phyloP scores from a whole-genome alignment of 2,888 invertebrate species.

The Diadegma fenestrale region DNA sequence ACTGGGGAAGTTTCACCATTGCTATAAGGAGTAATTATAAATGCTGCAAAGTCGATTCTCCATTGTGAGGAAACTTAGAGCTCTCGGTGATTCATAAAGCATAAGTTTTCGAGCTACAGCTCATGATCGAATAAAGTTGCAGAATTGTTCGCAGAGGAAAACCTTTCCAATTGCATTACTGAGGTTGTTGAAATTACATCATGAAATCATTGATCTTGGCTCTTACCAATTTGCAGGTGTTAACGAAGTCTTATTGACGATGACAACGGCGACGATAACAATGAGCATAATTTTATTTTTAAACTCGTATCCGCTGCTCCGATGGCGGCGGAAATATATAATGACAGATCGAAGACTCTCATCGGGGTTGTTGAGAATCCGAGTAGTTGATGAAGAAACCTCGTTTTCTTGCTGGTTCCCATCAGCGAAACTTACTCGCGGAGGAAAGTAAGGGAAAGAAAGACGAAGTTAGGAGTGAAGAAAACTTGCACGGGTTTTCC shows the following conservation, averaged over 20 bases:
- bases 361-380: conserved; percentile 28
- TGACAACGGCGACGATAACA: neutral
- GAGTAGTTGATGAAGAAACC: conserved; percentile 3
- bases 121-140: conserved; percentile 1
- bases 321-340: neutral
- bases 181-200: neutral
- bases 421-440: conserved; percentile 14
- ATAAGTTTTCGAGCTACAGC: neutral
- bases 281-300: neutral
- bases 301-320: neutral
- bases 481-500: conserved; percentile 20
- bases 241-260: neutral
- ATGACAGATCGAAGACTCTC: neutral
- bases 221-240: neutral
- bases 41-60: neutral
- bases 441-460: conserved; percentile 14
- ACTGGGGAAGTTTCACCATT: neutral
- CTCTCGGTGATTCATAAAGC: neutral
- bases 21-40: neutral
- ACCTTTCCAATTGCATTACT: neutral
- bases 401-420: neutral
- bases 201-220: neutral
- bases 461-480: conserved; percentile 6
- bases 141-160: neutral
- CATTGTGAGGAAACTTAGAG: conserved; percentile 1